Conservation (phyloP, 2,888 invertebrate species). For the Microdon myrmicae region DNA sequence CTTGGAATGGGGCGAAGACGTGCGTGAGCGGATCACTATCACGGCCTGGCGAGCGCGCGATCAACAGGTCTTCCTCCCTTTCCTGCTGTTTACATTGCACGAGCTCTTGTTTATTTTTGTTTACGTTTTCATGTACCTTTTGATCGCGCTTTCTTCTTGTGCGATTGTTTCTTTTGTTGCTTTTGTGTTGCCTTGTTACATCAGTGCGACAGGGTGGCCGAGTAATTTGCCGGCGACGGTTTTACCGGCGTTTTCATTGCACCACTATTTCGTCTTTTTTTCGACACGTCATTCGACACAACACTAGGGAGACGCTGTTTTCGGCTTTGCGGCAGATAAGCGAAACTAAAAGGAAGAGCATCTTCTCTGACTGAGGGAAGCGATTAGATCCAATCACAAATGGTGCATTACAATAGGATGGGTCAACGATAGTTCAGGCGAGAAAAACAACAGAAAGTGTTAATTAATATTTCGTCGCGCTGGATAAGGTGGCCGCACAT, state of each 20-base stretch:
- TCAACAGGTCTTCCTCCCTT: constrained; percentile 41
- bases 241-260: constrained; percentile 42
- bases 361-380: too few species aligned
- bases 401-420: too few species aligned
- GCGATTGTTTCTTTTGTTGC: constrained; percentile 30
- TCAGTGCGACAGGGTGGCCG: not conserved
- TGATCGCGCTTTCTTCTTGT: constrained; percentile 38
- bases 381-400: too few species aligned
- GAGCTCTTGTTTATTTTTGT: constrained; percentile 38
- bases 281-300: too few species aligned
- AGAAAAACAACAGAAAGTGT: too few species aligned
- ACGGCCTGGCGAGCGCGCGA: constrained; percentile 8
- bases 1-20: constrained; percentile 9
- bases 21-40: constrained; percentile 1
- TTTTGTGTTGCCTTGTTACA: not conserved
- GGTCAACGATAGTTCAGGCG: too few species aligned
- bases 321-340: too few species aligned
- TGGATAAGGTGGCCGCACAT: too few species aligned
- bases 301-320: too few species aligned
- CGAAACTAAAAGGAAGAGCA: too few species aligned
- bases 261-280: constrained; percentile 19
- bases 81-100: constrained; percentile 38
- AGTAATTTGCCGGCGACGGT: not conserved
- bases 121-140: constrained; percentile 22
- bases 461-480: too few species aligned